Evolutionary conservation across 2,797 vertebrate species (phyloP).

Genomic region (Phaenicophaeus curvirostris): DNA sequence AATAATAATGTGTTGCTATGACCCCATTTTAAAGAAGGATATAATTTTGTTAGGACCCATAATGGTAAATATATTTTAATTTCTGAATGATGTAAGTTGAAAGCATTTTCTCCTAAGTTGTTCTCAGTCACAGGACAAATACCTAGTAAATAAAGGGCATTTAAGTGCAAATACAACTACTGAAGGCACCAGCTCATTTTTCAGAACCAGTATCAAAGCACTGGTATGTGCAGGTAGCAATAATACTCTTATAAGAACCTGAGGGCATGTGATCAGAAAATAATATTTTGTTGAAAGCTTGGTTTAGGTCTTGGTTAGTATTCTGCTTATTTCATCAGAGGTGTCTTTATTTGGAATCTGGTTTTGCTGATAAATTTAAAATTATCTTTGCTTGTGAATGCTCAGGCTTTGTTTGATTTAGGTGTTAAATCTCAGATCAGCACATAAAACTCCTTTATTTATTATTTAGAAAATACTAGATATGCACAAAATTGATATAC

Average conservation of each 20-base stretch:
- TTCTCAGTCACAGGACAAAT: background rate
- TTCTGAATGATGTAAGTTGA: conserved; percentile 18
- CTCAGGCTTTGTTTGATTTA: background rate
- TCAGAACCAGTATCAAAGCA: background rate
- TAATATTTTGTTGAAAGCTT: background rate
- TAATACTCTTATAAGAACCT: background rate
- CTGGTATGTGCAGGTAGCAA: background rate
- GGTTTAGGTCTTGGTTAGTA: background rate
- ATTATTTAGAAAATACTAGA: background rate
- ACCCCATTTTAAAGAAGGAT: conserved; percentile 4
- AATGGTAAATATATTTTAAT: conserved; percentile 34
- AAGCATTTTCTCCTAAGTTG: conserved; percentile 17
- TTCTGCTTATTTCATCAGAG: background rate
- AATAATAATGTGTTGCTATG: background rate
- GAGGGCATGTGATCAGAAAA: background rate
- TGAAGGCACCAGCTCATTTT: background rate
- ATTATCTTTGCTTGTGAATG: background rate
- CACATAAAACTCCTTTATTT: background rate
- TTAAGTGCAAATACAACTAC: background rate
- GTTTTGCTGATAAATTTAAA: background rate
- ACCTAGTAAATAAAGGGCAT: background rate
- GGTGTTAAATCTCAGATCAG: background rate
- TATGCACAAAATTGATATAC: background rate
- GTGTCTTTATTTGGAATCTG: background rate
- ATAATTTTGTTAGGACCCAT: conserved; percentile 10